Percentiles rank a stretch among this genome's conserved stretches.
These are phyloP conservation scores for Disparrhopalites patrizii DNA, from an alignment of 2,888 invertebrate species.

Conservation along the genomic window DNA sequence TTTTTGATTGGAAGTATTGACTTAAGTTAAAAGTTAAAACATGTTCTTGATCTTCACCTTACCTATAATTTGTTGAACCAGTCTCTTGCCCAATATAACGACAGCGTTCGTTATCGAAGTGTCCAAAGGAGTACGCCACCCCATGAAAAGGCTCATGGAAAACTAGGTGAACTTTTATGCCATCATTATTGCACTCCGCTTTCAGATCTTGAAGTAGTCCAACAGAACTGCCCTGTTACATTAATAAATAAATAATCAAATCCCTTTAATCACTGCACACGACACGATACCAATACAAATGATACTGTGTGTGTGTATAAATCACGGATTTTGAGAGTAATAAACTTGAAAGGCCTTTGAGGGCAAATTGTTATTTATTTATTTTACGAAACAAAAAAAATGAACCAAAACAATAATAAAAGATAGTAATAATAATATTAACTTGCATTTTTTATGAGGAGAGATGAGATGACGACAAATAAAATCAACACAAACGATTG, in stretches of 20 bases:
- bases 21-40: no score
- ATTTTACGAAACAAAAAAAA: no score
- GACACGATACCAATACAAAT: conserved; percentile 7
- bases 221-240: conserved; percentile 20
- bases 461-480: background rate
- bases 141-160: conserved; percentile 42
- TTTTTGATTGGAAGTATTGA: no score
- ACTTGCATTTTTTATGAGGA: conserved; percentile 1
- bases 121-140: conserved; percentile 44
- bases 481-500: background rate
- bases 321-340: background rate
- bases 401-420: no score
- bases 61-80: conserved; percentile 26
- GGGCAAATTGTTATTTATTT: no score
- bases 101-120: conserved; percentile 42
- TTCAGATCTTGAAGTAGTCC: conserved; percentile 38
- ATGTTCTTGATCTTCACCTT: no score
- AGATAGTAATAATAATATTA: background rate
- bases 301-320: background rate
- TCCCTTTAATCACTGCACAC: conserved; percentile 12
- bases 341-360: background rate
- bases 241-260: conserved; percentile 14
- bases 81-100: conserved; percentile 37
- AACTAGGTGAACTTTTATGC: conserved; percentile 40
- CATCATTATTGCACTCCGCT: conserved; percentile 43